phyloP scores from a whole-genome alignment of 2,888 invertebrate species.

The Creontiades dilutus region DNA sequence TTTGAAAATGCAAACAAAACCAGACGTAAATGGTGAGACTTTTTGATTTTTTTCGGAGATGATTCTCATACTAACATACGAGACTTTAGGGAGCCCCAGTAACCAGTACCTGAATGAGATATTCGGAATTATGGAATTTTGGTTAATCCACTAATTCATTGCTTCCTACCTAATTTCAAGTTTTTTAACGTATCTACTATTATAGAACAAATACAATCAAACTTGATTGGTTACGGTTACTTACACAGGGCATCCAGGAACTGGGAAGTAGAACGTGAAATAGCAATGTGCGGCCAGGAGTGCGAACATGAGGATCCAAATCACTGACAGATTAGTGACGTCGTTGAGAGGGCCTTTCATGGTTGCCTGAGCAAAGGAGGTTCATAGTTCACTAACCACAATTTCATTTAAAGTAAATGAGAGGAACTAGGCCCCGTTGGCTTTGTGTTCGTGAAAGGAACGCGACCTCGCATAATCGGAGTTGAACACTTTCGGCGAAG shows the following conservation, averaged over 20 bases:
- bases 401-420: constrained; percentile 7
- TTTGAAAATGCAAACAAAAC: too few relatives aligned
- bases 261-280: constrained; percentile 86
- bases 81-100: too few relatives aligned
- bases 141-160: too few relatives aligned
- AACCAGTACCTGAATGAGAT: too few relatives aligned
- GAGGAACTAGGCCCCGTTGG: constrained; percentile 43
- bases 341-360: constrained; percentile 77
- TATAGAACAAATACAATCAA: too few relatives aligned
- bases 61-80: too few relatives aligned
- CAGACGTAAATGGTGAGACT: too few relatives aligned
- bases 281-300: constrained; percentile 84
- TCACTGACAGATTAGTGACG: constrained; percentile 79
- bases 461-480: constrained; percentile 13
- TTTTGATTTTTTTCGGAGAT: too few relatives aligned
- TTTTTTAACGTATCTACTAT: too few relatives aligned
- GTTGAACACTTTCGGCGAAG: not conserved
- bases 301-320: constrained; percentile 85
- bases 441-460: not conserved
- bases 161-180: too few relatives aligned
- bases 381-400: constrained; percentile 43
- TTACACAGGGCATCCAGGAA: constrained; percentile 91
- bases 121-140: too few relatives aligned
- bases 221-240: constrained; percentile 76
- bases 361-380: constrained; percentile 75